Conservation (phyloP, 2,797 vertebrate species). For the Choloepus didactylus region DNA sequence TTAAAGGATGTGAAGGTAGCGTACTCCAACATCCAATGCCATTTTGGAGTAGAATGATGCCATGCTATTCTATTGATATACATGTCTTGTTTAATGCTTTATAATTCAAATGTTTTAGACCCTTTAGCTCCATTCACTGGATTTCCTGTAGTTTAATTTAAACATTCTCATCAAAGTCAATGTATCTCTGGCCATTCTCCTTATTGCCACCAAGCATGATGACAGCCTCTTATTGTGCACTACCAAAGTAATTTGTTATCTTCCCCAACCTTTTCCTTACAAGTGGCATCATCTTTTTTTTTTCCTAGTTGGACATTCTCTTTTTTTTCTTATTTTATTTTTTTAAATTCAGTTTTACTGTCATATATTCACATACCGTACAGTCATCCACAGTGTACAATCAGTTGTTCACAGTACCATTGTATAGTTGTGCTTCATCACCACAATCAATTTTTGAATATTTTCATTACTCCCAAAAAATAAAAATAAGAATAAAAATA, state of each 20-base stretch:
- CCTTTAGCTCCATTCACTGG: neutral
- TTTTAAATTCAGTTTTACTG: too few species aligned
- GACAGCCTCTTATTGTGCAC: neutral
- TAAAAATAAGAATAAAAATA: too few species aligned
- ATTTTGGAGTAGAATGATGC: neutral
- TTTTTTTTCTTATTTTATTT: too few species aligned
- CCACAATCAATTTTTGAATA: too few species aligned
- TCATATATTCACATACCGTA: too few species aligned
- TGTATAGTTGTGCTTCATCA: too few species aligned
- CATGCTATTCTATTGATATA: neutral
- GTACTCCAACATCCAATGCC: neutral
- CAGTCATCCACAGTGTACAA: too few species aligned
- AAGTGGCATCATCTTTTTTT: neutral
- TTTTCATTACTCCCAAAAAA: too few species aligned
- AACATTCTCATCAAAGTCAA: constrained; percentile 41
- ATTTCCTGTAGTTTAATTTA: constrained; percentile 54
- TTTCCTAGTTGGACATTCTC: too few species aligned
- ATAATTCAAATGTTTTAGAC: constrained; percentile 16
- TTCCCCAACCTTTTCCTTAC: neutral
- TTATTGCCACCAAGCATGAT: neutral
- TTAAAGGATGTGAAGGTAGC: neutral
- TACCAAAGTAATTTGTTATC: constrained; percentile 13
- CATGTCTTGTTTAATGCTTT: neutral
- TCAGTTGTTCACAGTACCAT: too few species aligned
- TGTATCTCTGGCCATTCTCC: constrained; percentile 24